These are phyloP conservation scores for Rhysida immarginata DNA, from an alignment of 1,140 invertebrate genomes.

Conservation along the genomic window DNA sequence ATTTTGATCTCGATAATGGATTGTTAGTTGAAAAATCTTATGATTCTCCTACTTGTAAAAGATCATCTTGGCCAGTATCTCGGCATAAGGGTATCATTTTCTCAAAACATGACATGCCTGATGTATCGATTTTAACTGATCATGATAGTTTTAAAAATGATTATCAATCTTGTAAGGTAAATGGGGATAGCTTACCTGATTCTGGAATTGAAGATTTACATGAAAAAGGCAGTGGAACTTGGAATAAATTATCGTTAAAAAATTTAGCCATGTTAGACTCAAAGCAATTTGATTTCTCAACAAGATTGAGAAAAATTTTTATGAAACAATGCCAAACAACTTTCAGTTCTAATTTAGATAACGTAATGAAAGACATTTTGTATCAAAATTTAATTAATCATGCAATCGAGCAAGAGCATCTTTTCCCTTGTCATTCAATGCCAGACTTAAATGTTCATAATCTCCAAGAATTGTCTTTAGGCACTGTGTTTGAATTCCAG, in stretches of 20 bases:
- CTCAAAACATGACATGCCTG: too few relatives aligned
- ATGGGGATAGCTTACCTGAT: too few relatives aligned
- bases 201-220: neutral
- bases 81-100: too few relatives aligned
- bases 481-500: neutral
- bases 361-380: neutral
- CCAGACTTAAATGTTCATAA: slow-evolving; percentile 15
- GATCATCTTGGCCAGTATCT: neutral
- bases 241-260: neutral
- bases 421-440: slow-evolving; percentile 21
- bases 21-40: neutral
- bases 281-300: too few relatives aligned
- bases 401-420: slow-evolving; percentile 5
- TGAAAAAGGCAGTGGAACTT: neutral
- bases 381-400: slow-evolving; percentile 4
- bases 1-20: neutral
- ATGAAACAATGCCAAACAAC: neutral
- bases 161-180: too few relatives aligned
- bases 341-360: neutral
- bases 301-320: too few relatives aligned
- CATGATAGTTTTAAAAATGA: too few relatives aligned
- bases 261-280: too few relatives aligned
- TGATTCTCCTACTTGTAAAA: neutral
- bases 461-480: neutral
- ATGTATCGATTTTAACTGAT: too few relatives aligned